A percentile compares a stretch with the other conserved stretches of the same genome.
Evolutionary conservation across 2,888 invertebrate genomes (phyloP).

Genomic region (Hesperia comma): DNA sequence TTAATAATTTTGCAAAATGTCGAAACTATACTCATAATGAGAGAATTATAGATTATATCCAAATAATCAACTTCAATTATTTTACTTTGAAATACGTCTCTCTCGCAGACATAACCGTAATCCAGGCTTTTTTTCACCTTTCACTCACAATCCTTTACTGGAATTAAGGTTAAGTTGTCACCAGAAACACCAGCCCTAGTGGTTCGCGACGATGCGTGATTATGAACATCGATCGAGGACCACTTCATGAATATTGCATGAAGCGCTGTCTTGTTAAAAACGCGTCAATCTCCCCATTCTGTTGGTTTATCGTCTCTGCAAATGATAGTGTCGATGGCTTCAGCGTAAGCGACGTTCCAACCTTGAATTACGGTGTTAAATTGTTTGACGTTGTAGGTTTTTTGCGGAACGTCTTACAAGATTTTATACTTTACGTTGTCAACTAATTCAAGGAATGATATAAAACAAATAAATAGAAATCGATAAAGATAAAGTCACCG

Average conservation of each 20-base stretch:
- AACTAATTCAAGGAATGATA: not conserved
- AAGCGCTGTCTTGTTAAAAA: slow-evolving; percentile 73
- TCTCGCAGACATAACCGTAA: too few relatives aligned
- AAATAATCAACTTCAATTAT: too few relatives aligned
- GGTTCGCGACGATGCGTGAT: slow-evolving; percentile 57
- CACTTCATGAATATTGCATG: slow-evolving; percentile 72
- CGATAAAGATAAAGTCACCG: too few relatives aligned
- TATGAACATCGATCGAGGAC: slow-evolving; percentile 65
- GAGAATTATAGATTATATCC: too few relatives aligned
- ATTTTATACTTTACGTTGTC: not conserved
- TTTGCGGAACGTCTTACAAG: not conserved
- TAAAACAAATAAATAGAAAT: too few relatives aligned
- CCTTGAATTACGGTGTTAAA: slow-evolving; percentile 32
- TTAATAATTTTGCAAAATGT: too few relatives aligned
- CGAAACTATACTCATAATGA: too few relatives aligned
- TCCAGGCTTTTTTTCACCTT: too few relatives aligned
- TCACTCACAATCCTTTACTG: not conserved
- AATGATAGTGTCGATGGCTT: slow-evolving; percentile 54
- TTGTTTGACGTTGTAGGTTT: slow-evolving; percentile 11
- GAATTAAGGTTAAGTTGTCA: slow-evolving; percentile 13
- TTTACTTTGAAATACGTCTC: too few relatives aligned
- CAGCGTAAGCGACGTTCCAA: slow-evolving; percentile 23
- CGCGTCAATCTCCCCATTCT: slow-evolving; percentile 70
- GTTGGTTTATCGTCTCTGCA: slow-evolving; percentile 68
- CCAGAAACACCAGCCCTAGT: slow-evolving; percentile 54